phyloP scores from a whole-genome alignment of 2,888 invertebrate genomes.

The Tenthredo scrophulariae region DNA sequence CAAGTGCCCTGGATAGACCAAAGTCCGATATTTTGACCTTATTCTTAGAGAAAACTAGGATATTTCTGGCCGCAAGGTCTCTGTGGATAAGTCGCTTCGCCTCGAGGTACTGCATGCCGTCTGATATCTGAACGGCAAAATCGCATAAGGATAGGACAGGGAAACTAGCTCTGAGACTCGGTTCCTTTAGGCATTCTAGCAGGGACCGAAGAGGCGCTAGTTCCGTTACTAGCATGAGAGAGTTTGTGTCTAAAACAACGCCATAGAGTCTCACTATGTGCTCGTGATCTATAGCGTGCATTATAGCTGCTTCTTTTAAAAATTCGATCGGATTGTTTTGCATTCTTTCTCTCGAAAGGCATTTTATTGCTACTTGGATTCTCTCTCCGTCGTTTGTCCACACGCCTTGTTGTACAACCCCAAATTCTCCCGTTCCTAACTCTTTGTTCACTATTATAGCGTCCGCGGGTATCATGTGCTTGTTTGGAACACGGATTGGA shows the following conservation, averaged over 20 bases:
- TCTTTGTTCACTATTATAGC: constrained; percentile 96
- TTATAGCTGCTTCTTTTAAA: constrained; percentile 98
- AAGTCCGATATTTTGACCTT: constrained; percentile 99
- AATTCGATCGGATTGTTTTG: constrained; percentile 98
- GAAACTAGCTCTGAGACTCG: constrained; percentile 93
- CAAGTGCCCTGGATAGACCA: constrained; percentile 95
- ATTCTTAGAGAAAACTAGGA: constrained; percentile 97
- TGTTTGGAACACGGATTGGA: constrained; percentile 85
- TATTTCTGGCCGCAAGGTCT: constrained; percentile 98
- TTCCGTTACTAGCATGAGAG: constrained; percentile 92
- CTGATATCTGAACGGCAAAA: constrained; percentile 97
- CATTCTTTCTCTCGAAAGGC: constrained; percentile 95
- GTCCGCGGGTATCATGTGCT: constrained; percentile 92
- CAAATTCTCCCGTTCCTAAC: constrained; percentile 98
- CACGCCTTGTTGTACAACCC: constrained; percentile 97
- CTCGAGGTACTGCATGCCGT: constrained; percentile 99
- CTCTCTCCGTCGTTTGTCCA: constrained; percentile 97
- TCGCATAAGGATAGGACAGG: constrained; percentile 95
- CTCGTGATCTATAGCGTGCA: constrained; percentile 98
- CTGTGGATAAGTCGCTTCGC: constrained; percentile 97
- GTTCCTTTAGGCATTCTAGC: constrained; percentile 96
- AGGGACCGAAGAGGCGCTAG: constrained; percentile 96
- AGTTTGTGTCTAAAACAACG: constrained; percentile 95
- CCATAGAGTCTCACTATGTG: constrained; percentile 98
- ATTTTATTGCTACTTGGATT: constrained; percentile 98